These are phyloP conservation scores for Nothoprocta perdicaria DNA, from an alignment of 2,113 vertebrate genomes.

Conservation along the genomic window DNA sequence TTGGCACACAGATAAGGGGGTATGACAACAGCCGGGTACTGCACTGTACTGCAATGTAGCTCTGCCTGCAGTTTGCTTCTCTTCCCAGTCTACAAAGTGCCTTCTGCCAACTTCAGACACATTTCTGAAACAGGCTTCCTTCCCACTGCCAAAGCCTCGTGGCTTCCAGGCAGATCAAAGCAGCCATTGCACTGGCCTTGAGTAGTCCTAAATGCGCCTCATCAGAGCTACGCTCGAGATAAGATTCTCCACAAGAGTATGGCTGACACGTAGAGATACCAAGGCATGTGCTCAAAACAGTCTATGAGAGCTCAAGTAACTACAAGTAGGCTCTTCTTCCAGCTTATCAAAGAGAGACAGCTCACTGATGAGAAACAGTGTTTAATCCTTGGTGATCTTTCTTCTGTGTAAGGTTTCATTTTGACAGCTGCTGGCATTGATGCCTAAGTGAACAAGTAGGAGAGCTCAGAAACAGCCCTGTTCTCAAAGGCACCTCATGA, in stretches of 20 bases:
- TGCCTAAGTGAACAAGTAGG: neutral
- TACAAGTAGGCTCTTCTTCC: neutral
- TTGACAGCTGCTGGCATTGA: neutral
- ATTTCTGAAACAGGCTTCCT: neutral
- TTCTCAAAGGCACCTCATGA: neutral
- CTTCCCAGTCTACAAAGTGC: neutral
- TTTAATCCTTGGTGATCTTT: neutral
- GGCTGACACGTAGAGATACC: neutral
- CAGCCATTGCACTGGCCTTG: neutral
- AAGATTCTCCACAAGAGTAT: neutral
- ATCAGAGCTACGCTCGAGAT: conserved; percentile 26
- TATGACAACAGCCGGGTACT: neutral
- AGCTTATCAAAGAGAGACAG: neutral
- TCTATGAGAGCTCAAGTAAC: neutral
- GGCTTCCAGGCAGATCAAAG: conserved; percentile 49
- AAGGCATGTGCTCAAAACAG: neutral
- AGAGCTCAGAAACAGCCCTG: neutral
- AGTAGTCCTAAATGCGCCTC: neutral
- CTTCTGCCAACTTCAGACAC: conserved; percentile 22
- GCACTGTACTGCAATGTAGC: neutral
- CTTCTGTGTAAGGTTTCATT: neutral
- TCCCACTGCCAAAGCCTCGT: conserved; percentile 22
- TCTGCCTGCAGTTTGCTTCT: neutral
- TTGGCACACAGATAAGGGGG: neutral
- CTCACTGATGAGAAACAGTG: neutral